Percentiles rank a stretch among this genome's conserved stretches.
These are phyloP conservation scores for Calliopsis andreniformis DNA, from an alignment of 1,140 invertebrate genomes.

Conservation along the genomic window DNA sequence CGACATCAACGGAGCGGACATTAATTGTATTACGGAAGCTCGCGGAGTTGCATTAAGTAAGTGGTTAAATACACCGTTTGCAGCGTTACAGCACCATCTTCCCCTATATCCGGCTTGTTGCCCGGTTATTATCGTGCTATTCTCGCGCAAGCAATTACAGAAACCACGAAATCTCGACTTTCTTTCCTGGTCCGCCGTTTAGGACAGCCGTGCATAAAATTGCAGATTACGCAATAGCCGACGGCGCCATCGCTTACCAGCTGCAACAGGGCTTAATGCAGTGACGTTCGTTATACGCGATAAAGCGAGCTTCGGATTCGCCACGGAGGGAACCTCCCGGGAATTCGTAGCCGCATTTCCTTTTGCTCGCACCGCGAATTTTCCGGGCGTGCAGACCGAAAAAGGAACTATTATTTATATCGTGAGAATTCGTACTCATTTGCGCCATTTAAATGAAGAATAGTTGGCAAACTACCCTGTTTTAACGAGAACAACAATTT, in stretches of 20 bases:
- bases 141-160: slow-evolving; percentile 60
- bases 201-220: slow-evolving; percentile 60
- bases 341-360: slow-evolving; percentile 46
- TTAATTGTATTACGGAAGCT: slow-evolving; percentile 21
- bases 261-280: slow-evolving; percentile 59
- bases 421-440: slow-evolving; percentile 41
- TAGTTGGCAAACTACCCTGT: background rate
- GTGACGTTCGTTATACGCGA: slow-evolving; percentile 64
- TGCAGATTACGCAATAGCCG: slow-evolving; percentile 67
- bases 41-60: slow-evolving; percentile 27
- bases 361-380: slow-evolving; percentile 40
- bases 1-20: background rate
- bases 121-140: slow-evolving; percentile 52
- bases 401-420: slow-evolving; percentile 43
- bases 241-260: slow-evolving; percentile 63
- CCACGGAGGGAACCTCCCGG: slow-evolving; percentile 42
- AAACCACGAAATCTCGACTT: slow-evolving; percentile 59
- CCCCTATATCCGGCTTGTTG: slow-evolving; percentile 4
- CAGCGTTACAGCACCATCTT: background rate
- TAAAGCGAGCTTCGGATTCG: slow-evolving; percentile 61
- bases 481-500: no score
- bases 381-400: slow-evolving; percentile 12
- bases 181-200: slow-evolving; percentile 50
- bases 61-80: slow-evolving; percentile 19
- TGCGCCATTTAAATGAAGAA: background rate